phyloP scores from a whole-genome alignment of 2,888 invertebrate genomes.

The Drosophila yooni region DNA sequence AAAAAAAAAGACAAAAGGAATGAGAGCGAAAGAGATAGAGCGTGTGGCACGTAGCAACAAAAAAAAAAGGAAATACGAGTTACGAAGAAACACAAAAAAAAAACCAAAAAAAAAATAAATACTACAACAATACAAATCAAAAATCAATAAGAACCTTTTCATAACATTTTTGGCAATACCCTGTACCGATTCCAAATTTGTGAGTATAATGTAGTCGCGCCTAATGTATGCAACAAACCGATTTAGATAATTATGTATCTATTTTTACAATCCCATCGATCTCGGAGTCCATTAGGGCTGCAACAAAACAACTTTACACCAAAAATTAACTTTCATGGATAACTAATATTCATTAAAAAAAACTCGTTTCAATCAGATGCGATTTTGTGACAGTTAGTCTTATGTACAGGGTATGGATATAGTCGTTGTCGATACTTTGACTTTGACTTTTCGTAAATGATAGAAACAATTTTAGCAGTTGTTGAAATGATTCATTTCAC shows the following conservation, averaged over 20 bases:
- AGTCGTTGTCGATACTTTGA: neutral
- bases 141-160: constrained; percentile 34
- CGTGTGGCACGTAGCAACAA: constrained; percentile 7
- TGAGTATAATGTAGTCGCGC: neutral
- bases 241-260: neutral
- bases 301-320: neutral
- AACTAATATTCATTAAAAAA: neutral
- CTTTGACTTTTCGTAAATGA: neutral
- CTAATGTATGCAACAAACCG: neutral
- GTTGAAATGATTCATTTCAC: neutral
- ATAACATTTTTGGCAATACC: constrained; percentile 8
- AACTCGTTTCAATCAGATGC: neutral
- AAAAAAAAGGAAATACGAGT: constrained; percentile 3
- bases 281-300: neutral
- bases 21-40: constrained; percentile 17
- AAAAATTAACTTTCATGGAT: neutral
- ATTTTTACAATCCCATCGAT: neutral
- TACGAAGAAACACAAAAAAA: constrained; percentile 11
- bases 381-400: neutral
- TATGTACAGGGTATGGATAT: neutral
- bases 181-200: neutral
- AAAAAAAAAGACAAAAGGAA: constrained; percentile 25
- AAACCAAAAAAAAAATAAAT: constrained; percentile 14
- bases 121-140: neutral
- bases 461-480: neutral